Base-by-base conservation (phyloP, 2,797 vertebrate genomes). In the Etheostoma perlongum region DNA sequence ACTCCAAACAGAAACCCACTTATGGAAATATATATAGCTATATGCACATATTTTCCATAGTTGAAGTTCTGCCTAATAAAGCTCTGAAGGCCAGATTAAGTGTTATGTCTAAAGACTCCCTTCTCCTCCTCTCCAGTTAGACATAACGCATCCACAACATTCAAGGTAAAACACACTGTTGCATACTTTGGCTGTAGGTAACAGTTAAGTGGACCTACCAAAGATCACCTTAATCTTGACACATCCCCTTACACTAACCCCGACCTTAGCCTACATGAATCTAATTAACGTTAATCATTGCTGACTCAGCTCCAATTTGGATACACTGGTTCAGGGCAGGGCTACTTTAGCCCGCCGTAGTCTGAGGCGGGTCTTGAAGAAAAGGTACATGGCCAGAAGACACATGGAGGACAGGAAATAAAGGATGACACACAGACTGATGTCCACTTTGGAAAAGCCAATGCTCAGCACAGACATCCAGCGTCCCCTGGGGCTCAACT, bases 401-500 rank as follows among this genome's bases (percentile, higher is more conserved):
- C 96, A 97, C 92, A 96, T 83, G 81, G 94, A 95, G 68, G 97
- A 98, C 74, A 98, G 90, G 60, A 96, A 90, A 48, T 98, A 99
- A 6, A 99, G 95, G 36, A 95, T 84, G 27, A 97, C 86, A 3
- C 96, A 99, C 18, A 99, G 94, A 92, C 97, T 97, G 91, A 98
- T 66, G 80, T 99, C 98, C 89, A 96, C 72, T 69, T 92, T 94
- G 60, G 98, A 98, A 90, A 98, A 97, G 23, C 95, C 96, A 6
- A 96, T 87, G 15, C 90, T 96, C 0, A 98, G 89, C 81, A 95
- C 62, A 54, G 93, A 95, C 66, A 97, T 91, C 97, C 96, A 97
- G 63, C 82, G 95, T 52, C 88, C 89, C 63, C 74, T 85, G 27
- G 14, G 73, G 0, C 0, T 78, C 61, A 8, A 15, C 25, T 91